Conservation (phyloP, 2,113 vertebrate species). For the Romanogobio albipinnatus region DNA sequence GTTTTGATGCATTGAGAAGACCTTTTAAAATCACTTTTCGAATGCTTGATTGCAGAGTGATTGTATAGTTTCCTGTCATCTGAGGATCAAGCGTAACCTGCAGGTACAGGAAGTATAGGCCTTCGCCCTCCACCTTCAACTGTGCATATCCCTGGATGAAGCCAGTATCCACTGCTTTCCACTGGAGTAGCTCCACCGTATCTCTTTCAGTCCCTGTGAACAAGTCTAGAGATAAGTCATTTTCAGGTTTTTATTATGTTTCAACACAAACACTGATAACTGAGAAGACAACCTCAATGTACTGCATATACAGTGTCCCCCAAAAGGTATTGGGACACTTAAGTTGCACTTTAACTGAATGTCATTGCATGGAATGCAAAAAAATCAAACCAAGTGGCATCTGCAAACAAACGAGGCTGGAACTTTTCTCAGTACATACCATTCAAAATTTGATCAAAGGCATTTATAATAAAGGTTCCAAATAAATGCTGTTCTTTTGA, state of each 20-base stretch:
- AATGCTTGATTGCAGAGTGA: not conserved
- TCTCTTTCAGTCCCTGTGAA: not conserved
- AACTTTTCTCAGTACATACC: no score
- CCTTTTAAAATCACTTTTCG: not conserved
- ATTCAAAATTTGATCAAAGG: no score
- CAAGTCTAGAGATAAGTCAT: not conserved
- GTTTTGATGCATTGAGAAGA: not conserved
- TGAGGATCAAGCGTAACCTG: constrained; percentile 42
- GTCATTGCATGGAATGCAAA: no score
- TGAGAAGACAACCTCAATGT: no score
- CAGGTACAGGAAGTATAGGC: constrained; percentile 67
- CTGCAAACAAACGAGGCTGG: no score
- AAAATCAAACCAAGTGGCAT: no score
- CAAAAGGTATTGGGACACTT: no score
- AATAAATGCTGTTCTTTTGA: not conserved
- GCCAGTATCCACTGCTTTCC: rapidly evolving
- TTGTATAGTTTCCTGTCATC: rapidly evolving
- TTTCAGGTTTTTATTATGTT: not conserved
- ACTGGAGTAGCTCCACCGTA: rapidly evolving
- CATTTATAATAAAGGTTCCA: not conserved
- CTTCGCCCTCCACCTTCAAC: constrained; percentile 37
- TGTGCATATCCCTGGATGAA: rapidly evolving
- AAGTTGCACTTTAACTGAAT: no score
- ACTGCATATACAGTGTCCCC: no score
- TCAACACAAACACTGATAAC: no score